A percentile compares a stretch with the other conserved stretches of the same genome.
Evolutionary conservation across 2,888 invertebrate species (phyloP).

Genomic region (Pemphredon lugubris): DNA sequence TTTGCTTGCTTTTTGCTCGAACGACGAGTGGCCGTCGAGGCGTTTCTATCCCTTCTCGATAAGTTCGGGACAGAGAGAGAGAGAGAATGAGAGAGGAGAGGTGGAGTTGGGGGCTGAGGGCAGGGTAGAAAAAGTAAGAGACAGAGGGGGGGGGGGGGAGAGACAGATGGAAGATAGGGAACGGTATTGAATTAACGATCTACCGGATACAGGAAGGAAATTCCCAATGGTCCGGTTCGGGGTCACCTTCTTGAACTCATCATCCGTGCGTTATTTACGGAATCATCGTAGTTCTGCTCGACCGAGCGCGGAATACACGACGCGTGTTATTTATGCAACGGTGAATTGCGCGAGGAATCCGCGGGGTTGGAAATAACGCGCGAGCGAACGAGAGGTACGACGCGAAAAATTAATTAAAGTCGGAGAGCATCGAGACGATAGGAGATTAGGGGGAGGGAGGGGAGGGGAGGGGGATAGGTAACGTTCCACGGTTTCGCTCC

Average conservation of each 20-base stretch:
- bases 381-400: too few relatives aligned
- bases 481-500: slow-evolving; percentile 45
- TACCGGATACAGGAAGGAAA: slow-evolving; percentile 69
- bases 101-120: too few relatives aligned
- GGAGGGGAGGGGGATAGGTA: neutral
- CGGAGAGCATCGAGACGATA: slow-evolving; percentile 40
- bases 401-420: slow-evolving; percentile 44
- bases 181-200: slow-evolving; percentile 69
- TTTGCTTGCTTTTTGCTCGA: slow-evolving; percentile 46
- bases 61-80: slow-evolving; percentile 11
- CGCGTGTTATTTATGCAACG: slow-evolving; percentile 31
- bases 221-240: slow-evolving; percentile 21
- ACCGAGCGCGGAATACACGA: neutral
- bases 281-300: neutral
- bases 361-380: too few relatives aligned
- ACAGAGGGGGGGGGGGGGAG: neutral
- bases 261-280: slow-evolving; percentile 5
- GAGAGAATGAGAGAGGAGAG: too few relatives aligned
- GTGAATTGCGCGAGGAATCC: too few relatives aligned
- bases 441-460: slow-evolving; percentile 21
- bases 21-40: slow-evolving; percentile 50
- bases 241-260: too few relatives aligned
- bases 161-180: slow-evolving; percentile 17
- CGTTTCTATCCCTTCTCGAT: slow-evolving; percentile 61
- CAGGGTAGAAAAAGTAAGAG: neutral